Evolutionary conservation across 2,888 invertebrate genomes (phyloP), one percentile per base, ranked within the genome.

Genomic region (Cecidostiba fungosa): DNA sequence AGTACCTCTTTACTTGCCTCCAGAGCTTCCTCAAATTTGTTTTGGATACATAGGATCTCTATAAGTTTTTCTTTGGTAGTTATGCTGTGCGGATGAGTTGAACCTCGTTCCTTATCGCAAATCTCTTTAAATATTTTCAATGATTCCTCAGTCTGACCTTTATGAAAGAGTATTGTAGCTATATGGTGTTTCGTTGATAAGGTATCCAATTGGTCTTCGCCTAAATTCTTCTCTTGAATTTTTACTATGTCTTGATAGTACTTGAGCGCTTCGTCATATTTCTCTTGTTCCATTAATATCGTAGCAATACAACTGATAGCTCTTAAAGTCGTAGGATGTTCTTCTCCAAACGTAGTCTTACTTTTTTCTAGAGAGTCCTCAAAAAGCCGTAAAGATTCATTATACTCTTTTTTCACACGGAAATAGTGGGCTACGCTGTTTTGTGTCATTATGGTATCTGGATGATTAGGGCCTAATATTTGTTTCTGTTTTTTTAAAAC

Each of bases 1-100:
- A 70, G 78, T 36, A 87, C 69, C 14, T 72, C 77, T 29, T 80
- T 36, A 76, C 69, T 84, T 8, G 88, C 84, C 43, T 80, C 70
- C 29, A 88, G 82, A 3, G 88, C 73, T 47, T 88, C 87, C 66
- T 88, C 82, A 19, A 39, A 77, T 77, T 86, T 88, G 8, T 36
- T 19, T 3, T 70, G 70, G 0, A 3, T 10, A 4, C 36, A 32
- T 1, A 70, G 39, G 1, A 70, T 32, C 6, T 32, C 32, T 0
- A 6, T 70, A 6, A 82, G 50, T 16, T 32, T 69, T 0, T 43
- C 26, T 23, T 14, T 66, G 14, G 39, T 43, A 1, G 16, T 12
- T 0, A 81, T 8, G 23, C 43, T 43, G 5, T 72, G 32, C 0
- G 82, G 85, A 66, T 85, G 82, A 23, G 59, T 59, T 6, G 72